Base-by-base conservation (phyloP, 1,140 invertebrate genomes). In the Nasonia giraulti region DNA sequence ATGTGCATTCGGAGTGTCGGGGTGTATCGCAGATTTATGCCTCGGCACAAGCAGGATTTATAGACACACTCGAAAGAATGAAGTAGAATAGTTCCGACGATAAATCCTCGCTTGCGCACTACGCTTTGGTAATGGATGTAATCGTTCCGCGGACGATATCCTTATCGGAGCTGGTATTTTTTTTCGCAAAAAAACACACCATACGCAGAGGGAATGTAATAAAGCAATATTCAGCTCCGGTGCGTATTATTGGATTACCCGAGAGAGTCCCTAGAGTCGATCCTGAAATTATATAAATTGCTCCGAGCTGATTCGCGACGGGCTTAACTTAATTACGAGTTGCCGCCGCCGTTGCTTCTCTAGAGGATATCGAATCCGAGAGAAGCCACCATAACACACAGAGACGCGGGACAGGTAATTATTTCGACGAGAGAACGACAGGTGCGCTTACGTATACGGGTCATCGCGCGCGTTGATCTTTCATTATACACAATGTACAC, bases 321-420 rank as follows among this genome's bases (percentile, higher is more conserved):
- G 37, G 37, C 68, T 81, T 71, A 71, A 81, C 40, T 81, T 81
- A 81, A 81, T 81, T 71, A 81, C 47, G 37, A 47, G 79, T 81
- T 81, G n/a, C n/a, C n/a, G n/a, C n/a, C n/a, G n/a, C n/a, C n/a
- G n/a, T n/a, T n/a, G 27, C 78, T 69, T 31, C 66, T 71, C 40
- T 44, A 44, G 40, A 44, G 40, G 40, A 44, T 44, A 44, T 44
- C 40, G 40, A 44, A 44, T 44, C 6, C 40, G 40, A 27, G 47
- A 50, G 47, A 50, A 40, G 55, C 55, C 44, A 69, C 78, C n/a
- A 44, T 23, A 69, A 27, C 27, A 27, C 33, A 37, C 33, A 37
- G 3, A 37, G 1, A 11, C 31, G 37, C 33, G 66, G 68, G 79
- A 81, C 79, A 81, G 66, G 79, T 44, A 81, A 81, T 81, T 81